A percentile compares a stretch with the other conserved stretches of the same genome.
phyloP scores from a whole-genome alignment of 2,888 invertebrate genomes.

The Miltochrista miniata region DNA sequence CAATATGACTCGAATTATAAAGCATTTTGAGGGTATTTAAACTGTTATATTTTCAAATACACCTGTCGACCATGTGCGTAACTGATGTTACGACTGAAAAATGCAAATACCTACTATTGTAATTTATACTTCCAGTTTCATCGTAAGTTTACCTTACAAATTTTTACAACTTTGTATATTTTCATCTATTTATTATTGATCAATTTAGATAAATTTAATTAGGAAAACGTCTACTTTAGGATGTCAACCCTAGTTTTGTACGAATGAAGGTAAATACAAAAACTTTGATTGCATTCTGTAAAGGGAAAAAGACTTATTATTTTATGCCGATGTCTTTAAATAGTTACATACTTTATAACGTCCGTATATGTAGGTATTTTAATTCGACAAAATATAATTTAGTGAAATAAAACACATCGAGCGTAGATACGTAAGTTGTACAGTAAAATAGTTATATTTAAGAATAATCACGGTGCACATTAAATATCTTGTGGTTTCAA shows the following conservation, averaged over 20 bases:
- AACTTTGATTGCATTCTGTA: too few relatives aligned
- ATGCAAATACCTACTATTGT: background rate
- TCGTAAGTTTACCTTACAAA: background rate
- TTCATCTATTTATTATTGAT: background rate
- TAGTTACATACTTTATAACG: constrained; percentile 15
- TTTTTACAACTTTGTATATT: background rate
- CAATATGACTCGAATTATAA: too few relatives aligned
- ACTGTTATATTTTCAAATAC: too few relatives aligned
- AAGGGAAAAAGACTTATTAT: too few relatives aligned
- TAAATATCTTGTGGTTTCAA: constrained; percentile 12
- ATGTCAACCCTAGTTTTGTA: too few relatives aligned
- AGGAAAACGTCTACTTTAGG: background rate
- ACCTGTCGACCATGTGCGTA: background rate
- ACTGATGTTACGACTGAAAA: background rate
- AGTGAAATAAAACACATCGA: constrained; percentile 31
- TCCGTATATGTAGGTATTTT: constrained; percentile 24
- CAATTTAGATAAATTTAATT: background rate
- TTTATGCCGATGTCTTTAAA: constrained; percentile 10
- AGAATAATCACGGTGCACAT: constrained; percentile 55
- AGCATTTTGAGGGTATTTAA: background rate
- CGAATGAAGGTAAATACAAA: too few relatives aligned
- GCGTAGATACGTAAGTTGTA: constrained; percentile 71
- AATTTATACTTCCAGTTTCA: background rate
- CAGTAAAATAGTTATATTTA: constrained; percentile 62
- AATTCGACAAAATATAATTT: constrained; percentile 22